Base-by-base conservation (phyloP, 1,140 invertebrate species). In the Rhyacophila brunnea region DNA sequence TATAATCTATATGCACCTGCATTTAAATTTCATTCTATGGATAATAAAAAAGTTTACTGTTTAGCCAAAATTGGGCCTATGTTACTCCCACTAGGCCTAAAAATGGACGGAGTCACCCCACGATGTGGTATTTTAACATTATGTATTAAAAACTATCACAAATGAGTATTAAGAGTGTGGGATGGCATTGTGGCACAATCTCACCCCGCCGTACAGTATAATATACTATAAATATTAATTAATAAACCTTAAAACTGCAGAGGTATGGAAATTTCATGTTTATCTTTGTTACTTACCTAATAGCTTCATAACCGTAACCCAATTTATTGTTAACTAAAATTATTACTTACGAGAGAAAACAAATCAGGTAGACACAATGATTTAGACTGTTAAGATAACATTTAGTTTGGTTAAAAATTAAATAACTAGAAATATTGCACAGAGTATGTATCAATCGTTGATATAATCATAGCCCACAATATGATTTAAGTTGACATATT, bases 341-440 rank as follows among this genome's bases (percentile, higher is more conserved):
- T 28, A 28, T 28, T 73, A 78, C 77, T 78, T 79, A 79, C 70
- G 73, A 75, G 75, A 77, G 23, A 66, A 76, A 78, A 79, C 74
- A 75, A 77, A 74, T 75, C 64, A 76, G 71, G 75, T 78, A 78
- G 71, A 75, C 72, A 74, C 72, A 66, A 66, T 53, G 57, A 58
- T 55, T 53, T 49, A 53, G 48, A 71, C 73, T 77, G 62, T 78
- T 77, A 77, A 75, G 74, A 77, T 77, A 78, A 78, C 73, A 70
- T 78, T 78, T 79, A 79, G 77, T 78, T 79, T 79, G 77, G 77
- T 79, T 79, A 79, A 74, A 75, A 78, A 80, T 79, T 78, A 80
- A 80, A 80, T 80, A 81, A 81, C 80, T 81, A 81, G 80, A 80
- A 78, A 81, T 81, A 81, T 81, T 81, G 80, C 80, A 81, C 80